Evolutionary conservation across 1,140 invertebrate species (phyloP), one percentile per base, ranked within the genome.

Genomic region (Drosophila rufa): DNA sequence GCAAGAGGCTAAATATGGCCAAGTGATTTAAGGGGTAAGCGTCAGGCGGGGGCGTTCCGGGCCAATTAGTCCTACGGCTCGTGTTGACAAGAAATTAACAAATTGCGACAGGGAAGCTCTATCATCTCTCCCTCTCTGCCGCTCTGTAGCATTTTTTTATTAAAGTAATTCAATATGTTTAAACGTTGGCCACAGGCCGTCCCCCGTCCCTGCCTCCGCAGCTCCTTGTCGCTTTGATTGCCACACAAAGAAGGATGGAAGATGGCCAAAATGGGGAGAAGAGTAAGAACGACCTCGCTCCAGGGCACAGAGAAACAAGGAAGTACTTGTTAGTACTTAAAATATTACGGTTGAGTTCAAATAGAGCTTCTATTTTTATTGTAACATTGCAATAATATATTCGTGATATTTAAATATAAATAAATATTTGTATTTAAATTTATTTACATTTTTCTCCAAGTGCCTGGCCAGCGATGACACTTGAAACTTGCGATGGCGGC

Each of bases 91-190:
- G 71, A 89, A 86, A 87, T 89, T 87, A 87, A 89, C 84, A 83
- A 87, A 87, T 83, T 89, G 64, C 61, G 17, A 64, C 25, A 46
- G 58, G n/a, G 15, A 15, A 42, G 8, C 25, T 70, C 48, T 42
- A 53, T 53, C 22, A 25, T 25, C 22, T 25, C 22, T 25, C 42
- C 22, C 38, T 58, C 40, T 19, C 45, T 70, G 45, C n/a, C 50
- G 15, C 48, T 45, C 47, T 17, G 25, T 65, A 17, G 30, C 25
- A 2, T 27, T 57, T 58, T 40, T 69, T 74, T 67, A 69, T 56
- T 74, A 57, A 86, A 87, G 83, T 89, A 87, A 87, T 89, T 87
- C 83, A 87, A 87, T 86, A 86, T 89, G 84, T 87, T 87, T 89
- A 83, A 65, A 58, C 84, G 75, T 70, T 87, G 84, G 84, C 70